These are phyloP conservation scores for Oegoconia quadripuncta DNA, from an alignment of 2,888 invertebrate genomes.

Conservation along the genomic window DNA sequence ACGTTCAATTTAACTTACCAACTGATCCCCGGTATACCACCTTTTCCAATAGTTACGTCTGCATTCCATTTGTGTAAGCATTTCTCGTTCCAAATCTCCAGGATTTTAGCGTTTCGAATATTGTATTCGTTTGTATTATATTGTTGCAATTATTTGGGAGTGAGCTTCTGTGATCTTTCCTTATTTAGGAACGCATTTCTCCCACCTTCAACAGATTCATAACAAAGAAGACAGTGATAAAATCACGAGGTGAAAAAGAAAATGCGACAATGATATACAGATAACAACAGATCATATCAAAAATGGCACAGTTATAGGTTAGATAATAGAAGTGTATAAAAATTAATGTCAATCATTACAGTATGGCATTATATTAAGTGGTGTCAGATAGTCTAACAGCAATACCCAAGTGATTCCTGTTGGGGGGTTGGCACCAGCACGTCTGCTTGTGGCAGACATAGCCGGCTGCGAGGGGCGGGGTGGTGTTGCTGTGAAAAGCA, in stretches of 20 bases:
- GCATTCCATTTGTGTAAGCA: background rate
- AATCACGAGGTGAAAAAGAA: conserved; percentile 54
- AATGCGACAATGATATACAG: conserved; percentile 37
- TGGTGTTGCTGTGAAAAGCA: conserved; percentile 41
- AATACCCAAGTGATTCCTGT: too few relatives aligned
- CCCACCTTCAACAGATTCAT: conserved; percentile 73
- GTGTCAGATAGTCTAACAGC: too few relatives aligned
- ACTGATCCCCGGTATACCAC: conserved; percentile 34
- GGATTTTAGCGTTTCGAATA: background rate
- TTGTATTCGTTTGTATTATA: conserved; percentile 3
- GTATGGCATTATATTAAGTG: too few relatives aligned
- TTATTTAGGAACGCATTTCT: conserved; percentile 3
- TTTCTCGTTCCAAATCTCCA: background rate
- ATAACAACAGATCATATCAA: conserved; percentile 35
- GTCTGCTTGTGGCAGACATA: too few relatives aligned
- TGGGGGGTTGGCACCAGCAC: too few relatives aligned
- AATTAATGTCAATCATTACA: conserved; percentile 7
- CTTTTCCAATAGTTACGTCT: conserved; percentile 27
- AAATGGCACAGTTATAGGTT: conserved; percentile 21
- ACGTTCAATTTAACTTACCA: too few relatives aligned
- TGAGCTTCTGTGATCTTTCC: conserved; percentile 8
- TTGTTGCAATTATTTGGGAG: conserved; percentile 11
- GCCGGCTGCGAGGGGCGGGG: background rate
- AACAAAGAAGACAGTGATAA: conserved; percentile 55
- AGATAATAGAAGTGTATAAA: conserved; percentile 19